Percentiles rank a stretch among this genome's conserved stretches.
phyloP scores from a whole-genome alignment of 2,113 vertebrate genomes.

The Bos javanicus region DNA sequence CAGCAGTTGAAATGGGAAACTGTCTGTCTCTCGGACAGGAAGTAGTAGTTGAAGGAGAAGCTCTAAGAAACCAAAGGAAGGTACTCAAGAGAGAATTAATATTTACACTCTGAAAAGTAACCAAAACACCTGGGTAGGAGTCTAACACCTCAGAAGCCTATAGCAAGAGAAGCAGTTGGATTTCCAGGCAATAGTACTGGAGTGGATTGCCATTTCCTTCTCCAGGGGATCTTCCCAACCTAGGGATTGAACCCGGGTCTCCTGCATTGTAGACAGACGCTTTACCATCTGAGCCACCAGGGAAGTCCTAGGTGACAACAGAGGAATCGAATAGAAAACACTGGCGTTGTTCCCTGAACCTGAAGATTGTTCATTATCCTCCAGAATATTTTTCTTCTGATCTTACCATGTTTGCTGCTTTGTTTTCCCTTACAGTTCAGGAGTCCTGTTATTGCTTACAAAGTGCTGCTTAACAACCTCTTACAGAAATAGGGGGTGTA shows the following conservation, averaged over 20 bases:
- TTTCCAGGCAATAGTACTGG: too few species aligned
- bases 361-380: neutral
- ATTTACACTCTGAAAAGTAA: neutral
- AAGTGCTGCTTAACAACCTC: neutral
- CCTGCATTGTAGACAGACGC: too few species aligned
- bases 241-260: too few species aligned
- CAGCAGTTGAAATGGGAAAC: neutral
- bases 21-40: neutral
- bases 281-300: too few species aligned
- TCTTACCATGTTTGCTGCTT: neutral
- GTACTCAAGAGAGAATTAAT: neutral
- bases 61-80: neutral
- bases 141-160: neutral
- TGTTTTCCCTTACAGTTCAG: neutral
- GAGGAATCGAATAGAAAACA: neutral
- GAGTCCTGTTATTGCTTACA: neutral
- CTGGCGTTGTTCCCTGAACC: neutral
- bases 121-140: neutral
- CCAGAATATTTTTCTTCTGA: neutral
- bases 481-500: fast-evolving
- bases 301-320: too few species aligned
- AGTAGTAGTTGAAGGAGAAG: neutral
- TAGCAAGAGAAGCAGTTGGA: neutral
- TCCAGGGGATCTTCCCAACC: too few species aligned
- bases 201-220: too few species aligned